phyloP scores from a whole-genome alignment of 2,113 vertebrate genomes.

The Peromyscus polionotus region DNA sequence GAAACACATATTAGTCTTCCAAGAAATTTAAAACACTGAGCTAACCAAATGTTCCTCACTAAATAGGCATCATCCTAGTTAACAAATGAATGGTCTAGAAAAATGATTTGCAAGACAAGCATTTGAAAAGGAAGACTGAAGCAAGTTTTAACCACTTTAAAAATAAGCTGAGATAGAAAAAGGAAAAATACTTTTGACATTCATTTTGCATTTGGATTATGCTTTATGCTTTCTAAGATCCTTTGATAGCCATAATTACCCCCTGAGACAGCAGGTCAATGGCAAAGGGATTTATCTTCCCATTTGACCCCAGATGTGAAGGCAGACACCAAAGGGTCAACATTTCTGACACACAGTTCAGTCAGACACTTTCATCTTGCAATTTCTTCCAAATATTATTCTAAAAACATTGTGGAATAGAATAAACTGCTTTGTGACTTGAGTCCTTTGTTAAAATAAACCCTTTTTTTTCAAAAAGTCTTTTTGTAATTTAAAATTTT shows the following conservation, averaged over 20 bases:
- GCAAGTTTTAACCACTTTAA: not conserved
- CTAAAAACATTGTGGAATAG: not conserved
- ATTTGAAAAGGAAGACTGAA: constrained; percentile 42
- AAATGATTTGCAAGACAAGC: constrained; percentile 9
- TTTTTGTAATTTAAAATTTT: constrained; percentile 17
- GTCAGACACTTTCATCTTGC: not conserved
- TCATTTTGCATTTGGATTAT: constrained; percentile 39
- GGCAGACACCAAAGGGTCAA: constrained; percentile 3
- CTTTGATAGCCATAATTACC: not conserved
- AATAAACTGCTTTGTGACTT: not conserved
- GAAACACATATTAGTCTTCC: not conserved
- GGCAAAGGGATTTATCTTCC: constrained; percentile 42
- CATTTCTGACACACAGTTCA: not conserved
- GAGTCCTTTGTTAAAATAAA: constrained; percentile 17
- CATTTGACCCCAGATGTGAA: constrained; percentile 25
- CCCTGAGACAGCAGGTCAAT: not conserved
- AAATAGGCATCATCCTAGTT: not conserved
- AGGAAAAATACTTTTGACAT: not conserved
- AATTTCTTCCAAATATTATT: not conserved
- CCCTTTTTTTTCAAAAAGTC: constrained; percentile 40
- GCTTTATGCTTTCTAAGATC: constrained; percentile 11
- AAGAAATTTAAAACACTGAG: constrained; percentile 7
- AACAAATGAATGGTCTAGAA: constrained; percentile 26
- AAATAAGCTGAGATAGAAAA: not conserved
- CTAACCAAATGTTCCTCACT: not conserved